phyloP scores from a whole-genome alignment of 2,888 invertebrate genomes.

The Mamestra brassicae region DNA sequence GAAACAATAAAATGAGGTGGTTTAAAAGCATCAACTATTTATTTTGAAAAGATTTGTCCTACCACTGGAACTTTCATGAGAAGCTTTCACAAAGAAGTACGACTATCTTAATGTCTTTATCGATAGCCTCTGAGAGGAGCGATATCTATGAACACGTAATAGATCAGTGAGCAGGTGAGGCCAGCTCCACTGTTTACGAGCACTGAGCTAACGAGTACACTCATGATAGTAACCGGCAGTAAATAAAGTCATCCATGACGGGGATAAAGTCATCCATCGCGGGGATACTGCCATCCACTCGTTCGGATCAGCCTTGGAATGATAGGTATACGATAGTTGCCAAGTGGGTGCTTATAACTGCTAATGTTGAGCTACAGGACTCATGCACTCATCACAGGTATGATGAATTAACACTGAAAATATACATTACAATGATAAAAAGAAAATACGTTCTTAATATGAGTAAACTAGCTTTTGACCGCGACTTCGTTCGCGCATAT shows the following conservation, averaged over 20 bases:
- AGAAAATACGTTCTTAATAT: no score
- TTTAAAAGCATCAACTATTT: no score
- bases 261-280: conserved; percentile 39
- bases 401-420: no score
- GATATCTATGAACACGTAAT: conserved; percentile 65
- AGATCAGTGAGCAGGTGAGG: conserved; percentile 72
- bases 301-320: conserved; percentile 12
- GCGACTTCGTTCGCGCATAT: no score
- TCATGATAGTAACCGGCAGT: conserved; percentile 79
- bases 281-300: conserved; percentile 13
- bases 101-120: neutral
- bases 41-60: neutral
- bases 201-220: conserved; percentile 79
- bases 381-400: neutral
- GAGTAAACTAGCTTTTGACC: no score
- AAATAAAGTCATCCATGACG: conserved; percentile 75
- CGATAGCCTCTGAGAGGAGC: neutral
- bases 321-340: neutral
- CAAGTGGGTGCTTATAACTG: no score
- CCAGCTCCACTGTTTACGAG: conserved; percentile 76
- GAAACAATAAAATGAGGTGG: no score
- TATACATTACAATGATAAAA: no score
- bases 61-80: neutral
- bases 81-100: neutral
- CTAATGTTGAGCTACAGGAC: neutral